phyloP scores from a whole-genome alignment of 2,797 vertebrate genomes.

The Leucoraja ocellata region DNA sequence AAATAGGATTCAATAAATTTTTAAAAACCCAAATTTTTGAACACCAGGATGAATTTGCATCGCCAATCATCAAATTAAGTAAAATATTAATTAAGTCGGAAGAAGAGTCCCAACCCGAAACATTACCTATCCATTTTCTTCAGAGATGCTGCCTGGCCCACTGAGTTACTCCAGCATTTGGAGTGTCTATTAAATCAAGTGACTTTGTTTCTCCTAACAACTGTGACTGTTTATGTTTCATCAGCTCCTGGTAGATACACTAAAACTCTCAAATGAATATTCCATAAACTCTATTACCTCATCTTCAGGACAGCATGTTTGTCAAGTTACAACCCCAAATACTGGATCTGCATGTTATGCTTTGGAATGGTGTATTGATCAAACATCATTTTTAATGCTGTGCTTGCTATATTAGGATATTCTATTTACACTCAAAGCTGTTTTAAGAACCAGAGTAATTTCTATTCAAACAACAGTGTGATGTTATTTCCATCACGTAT shows the following conservation, averaged over 20 bases:
- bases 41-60: not conserved
- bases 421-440: not conserved
- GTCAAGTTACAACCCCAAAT: too few species aligned
- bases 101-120: too few species aligned
- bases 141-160: too few species aligned
- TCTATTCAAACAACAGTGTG: not conserved
- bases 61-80: too few species aligned
- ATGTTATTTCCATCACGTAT: not conserved
- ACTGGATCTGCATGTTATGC: not conserved
- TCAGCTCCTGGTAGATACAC: not conserved
- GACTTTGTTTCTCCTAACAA: not conserved
- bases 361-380: not conserved
- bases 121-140: too few species aligned
- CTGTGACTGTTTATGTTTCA: not conserved
- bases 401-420: not conserved
- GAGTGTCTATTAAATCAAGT: not conserved
- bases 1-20: not conserved
- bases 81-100: too few species aligned
- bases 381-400: not conserved
- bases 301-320: not conserved
- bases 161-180: too few species aligned
- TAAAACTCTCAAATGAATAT: not conserved
- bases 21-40: not conserved
- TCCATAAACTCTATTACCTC: not conserved
- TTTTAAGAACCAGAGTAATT: not conserved